Percentiles rank a stretch among this genome's conserved stretches.
Evolutionary conservation across 1,140 invertebrate species (phyloP).

Genomic region (Globodera rostochiensis): DNA sequence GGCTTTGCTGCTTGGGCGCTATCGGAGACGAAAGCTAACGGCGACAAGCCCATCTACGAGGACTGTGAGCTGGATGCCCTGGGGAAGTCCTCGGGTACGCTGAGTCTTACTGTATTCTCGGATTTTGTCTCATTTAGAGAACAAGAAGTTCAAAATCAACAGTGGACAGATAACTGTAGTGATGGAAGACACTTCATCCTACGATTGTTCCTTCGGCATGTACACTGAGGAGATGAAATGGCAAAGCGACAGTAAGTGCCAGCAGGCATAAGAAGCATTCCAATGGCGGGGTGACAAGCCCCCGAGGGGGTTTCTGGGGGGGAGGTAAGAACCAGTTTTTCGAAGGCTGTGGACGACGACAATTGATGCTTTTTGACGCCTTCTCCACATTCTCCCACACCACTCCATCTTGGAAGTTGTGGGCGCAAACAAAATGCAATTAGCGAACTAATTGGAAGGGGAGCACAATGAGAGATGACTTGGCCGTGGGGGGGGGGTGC

Average conservation of each 20-base stretch:
- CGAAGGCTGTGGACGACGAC: neutral
- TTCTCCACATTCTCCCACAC: neutral
- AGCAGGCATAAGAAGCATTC: slow-evolving; percentile 33
- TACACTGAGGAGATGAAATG: slow-evolving; percentile 65
- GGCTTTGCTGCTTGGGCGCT: slow-evolving; percentile 58
- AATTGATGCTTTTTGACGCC: slow-evolving; percentile 15
- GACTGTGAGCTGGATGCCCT: slow-evolving; percentile 61
- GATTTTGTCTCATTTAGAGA: slow-evolving; percentile 49
- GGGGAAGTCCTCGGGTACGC: slow-evolving; percentile 30
- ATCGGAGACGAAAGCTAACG: slow-evolving; percentile 56
- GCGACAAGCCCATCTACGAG: slow-evolving; percentile 55
- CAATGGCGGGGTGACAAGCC: neutral
- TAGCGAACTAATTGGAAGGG: neutral
- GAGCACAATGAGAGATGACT: neutral
- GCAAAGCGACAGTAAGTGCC: slow-evolving; percentile 6
- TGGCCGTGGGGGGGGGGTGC: neutral
- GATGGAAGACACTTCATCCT: slow-evolving; percentile 62
- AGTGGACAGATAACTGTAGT: slow-evolving; percentile 57
- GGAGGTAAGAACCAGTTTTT: neutral
- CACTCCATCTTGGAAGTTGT: neutral
- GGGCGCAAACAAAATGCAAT: slow-evolving; percentile 22
- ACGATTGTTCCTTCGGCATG: slow-evolving; percentile 64
- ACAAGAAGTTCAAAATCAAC: slow-evolving; percentile 57
- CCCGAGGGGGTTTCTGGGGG: neutral
- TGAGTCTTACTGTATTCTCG: neutral